Evolutionary conservation across 2,113 vertebrate genomes (phyloP).

Genomic region (Choloepus hoffmanni): DNA sequence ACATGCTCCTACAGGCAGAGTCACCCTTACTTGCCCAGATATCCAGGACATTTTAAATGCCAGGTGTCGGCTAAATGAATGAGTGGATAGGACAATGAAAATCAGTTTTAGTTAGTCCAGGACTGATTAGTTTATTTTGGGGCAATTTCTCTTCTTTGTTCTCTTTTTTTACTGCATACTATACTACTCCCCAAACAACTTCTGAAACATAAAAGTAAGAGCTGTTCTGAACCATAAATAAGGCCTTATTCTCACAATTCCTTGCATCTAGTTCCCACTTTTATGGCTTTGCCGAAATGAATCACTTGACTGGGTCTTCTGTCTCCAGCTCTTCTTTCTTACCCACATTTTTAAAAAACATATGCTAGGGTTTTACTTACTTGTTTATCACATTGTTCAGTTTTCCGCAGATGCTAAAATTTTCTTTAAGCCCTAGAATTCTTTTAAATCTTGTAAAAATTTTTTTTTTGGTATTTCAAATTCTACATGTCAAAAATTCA

Average conservation of each 20-base stretch:
- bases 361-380: not conserved
- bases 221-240: not conserved
- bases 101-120: conserved; percentile 14
- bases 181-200: not conserved
- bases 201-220: not conserved
- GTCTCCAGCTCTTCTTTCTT: not conserved
- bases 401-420: not conserved
- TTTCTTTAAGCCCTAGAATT: not conserved
- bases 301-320: not conserved
- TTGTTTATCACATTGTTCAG: not conserved
- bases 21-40: not conserved
- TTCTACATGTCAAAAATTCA: not conserved
- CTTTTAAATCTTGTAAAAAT: not conserved
- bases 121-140: not conserved
- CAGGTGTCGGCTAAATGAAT: not conserved
- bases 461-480: not conserved
- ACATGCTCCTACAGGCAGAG: not conserved
- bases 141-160: not conserved
- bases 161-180: not conserved
- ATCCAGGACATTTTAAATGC: not conserved
- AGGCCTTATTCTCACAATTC: conserved; percentile 1
- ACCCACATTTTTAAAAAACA: not conserved
- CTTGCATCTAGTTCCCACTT: not conserved
- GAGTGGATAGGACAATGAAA: not conserved
- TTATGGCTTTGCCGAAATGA: not conserved